These are phyloP conservation scores for Epinephelus cyanopodus DNA, from an alignment of 2,113 vertebrate genomes.

Conservation along the genomic window DNA sequence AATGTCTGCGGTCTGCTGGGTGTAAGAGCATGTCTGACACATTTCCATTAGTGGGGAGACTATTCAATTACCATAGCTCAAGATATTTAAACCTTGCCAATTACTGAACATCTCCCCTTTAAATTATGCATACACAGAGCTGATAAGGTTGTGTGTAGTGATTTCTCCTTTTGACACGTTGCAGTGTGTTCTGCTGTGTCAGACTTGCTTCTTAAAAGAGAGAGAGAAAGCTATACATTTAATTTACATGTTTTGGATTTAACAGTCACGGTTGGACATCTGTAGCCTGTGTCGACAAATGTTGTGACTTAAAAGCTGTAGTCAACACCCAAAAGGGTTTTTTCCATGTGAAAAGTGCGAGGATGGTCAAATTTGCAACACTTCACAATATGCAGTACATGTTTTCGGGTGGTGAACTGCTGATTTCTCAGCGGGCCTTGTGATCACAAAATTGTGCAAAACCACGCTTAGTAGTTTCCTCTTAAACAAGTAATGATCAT, in stretches of 20 bases:
- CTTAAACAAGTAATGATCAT: slow-evolving; percentile 49
- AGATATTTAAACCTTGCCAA: slow-evolving; percentile 87
- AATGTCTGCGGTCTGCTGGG: slow-evolving; percentile 79
- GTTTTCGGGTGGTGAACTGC: slow-evolving; percentile 32
- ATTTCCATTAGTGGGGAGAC: slow-evolving; percentile 86
- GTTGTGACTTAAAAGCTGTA: background rate
- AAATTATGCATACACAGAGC: slow-evolving; percentile 84
- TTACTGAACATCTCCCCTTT: slow-evolving; percentile 86
- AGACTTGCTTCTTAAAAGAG: slow-evolving; percentile 39
- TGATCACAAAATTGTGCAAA: slow-evolving; percentile 45
- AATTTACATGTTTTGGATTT: slow-evolving; percentile 27
- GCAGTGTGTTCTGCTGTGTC: slow-evolving; percentile 72
- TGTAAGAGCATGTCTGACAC: slow-evolving; percentile 85
- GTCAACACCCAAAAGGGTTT: background rate
- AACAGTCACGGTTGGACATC: slow-evolving; percentile 4
- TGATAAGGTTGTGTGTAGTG: slow-evolving; percentile 80
- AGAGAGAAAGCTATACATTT: slow-evolving; percentile 35
- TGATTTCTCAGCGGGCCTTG: slow-evolving; percentile 29
- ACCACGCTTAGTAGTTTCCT: slow-evolving; percentile 28
- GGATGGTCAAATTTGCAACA: slow-evolving; percentile 14
- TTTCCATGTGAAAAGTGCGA: slow-evolving; percentile 15
- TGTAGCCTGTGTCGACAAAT: background rate
- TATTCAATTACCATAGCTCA: slow-evolving; percentile 87
- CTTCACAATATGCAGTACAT: background rate
- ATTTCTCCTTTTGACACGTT: slow-evolving; percentile 82